Evolutionary conservation across 2,113 vertebrate species (phyloP).

Genomic region (Rhea americana): DNA sequence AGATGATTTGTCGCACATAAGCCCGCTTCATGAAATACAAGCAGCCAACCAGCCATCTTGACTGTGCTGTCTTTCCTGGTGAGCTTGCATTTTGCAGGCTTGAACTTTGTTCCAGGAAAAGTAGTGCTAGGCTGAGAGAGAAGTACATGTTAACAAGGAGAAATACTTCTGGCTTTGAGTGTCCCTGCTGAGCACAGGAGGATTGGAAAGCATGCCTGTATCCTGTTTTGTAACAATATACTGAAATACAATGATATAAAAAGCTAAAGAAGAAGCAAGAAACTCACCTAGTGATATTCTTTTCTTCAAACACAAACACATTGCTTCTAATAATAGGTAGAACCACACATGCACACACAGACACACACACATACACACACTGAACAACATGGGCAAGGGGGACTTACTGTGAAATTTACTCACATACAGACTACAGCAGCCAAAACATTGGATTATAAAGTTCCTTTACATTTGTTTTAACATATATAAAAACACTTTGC

Average conservation of each 20-base stretch:
- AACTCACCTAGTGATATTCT: neutral
- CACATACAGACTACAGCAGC: neutral
- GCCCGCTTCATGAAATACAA: neutral
- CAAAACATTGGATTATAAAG: neutral
- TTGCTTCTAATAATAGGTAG: neutral
- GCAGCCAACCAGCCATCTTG: neutral
- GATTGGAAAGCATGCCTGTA: neutral
- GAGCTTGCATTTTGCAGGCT: constrained; percentile 3
- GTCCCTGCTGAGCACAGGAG: neutral
- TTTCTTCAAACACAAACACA: neutral
- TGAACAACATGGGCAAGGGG: neutral
- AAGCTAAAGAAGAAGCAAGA: neutral
- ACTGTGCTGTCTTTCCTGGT: neutral
- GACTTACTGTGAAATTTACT: neutral
- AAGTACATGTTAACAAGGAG: neutral
- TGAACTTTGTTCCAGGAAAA: neutral
- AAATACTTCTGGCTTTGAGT: neutral
- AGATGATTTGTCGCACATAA: neutral
- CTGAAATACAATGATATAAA: neutral
- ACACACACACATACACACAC: neutral
- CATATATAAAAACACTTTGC: neutral
- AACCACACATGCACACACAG: neutral
- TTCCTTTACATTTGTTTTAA: neutral
- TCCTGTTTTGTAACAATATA: neutral
- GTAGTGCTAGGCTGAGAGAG: neutral